Evolutionary conservation across 2,888 invertebrate genomes (phyloP).

Genomic region (Melipona beecheii): DNA sequence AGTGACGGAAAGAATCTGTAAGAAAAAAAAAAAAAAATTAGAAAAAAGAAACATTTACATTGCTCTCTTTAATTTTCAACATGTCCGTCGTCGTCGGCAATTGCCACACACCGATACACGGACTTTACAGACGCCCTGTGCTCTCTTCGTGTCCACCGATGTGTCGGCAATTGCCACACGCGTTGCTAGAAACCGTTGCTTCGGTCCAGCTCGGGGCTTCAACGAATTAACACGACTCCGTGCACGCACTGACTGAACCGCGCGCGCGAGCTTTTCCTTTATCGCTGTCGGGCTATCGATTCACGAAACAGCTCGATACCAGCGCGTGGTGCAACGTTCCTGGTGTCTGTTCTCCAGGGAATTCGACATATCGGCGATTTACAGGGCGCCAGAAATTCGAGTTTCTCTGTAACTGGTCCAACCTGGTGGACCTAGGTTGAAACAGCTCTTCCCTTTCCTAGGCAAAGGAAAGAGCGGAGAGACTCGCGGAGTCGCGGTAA

Average conservation of each 20-base stretch:
- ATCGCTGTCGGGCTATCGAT: constrained; percentile 17
- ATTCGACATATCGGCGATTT: constrained; percentile 32
- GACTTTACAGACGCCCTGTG: too few species aligned
- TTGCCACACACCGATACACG: too few species aligned
- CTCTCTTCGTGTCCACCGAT: neutral
- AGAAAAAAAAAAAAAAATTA: too few species aligned
- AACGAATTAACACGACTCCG: constrained; percentile 6
- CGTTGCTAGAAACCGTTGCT: neutral
- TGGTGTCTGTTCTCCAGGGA: constrained; percentile 8
- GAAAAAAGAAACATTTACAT: too few species aligned
- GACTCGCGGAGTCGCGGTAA: constrained; percentile 34
- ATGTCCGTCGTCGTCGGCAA: too few species aligned
- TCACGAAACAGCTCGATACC: neutral
- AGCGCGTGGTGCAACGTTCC: neutral
- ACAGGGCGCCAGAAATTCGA: constrained; percentile 50
- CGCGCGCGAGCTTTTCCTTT: neutral
- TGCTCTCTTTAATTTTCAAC: too few species aligned
- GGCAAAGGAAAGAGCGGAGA: constrained; percentile 20
- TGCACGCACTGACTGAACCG: constrained; percentile 4
- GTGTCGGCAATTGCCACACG: neutral
- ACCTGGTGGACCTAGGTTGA: too few species aligned
- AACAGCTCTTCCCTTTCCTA: too few species aligned
- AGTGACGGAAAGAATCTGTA: too few species aligned
- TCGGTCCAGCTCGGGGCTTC: neutral
- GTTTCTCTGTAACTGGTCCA: neutral